Evolutionary conservation across 1,140 invertebrate genomes (phyloP), one percentile per base, ranked within the genome.

Genomic region (Sycobia sp.): DNA sequence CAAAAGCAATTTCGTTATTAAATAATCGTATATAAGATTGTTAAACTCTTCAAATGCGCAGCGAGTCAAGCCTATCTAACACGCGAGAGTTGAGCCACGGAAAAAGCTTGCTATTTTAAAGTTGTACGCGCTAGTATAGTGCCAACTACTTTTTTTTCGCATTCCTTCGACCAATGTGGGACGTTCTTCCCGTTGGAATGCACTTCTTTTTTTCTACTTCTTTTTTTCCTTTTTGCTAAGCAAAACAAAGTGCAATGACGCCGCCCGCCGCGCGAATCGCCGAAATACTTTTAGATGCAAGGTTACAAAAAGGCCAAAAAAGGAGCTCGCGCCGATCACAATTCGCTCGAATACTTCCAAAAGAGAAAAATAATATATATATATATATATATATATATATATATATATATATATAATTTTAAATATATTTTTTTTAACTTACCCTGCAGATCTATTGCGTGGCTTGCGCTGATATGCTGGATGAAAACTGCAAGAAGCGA

Each of bases 51-150:
- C n/a, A n/a, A n/a, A n/a, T n/a, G n/a, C n/a, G n/a, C n/a, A n/a
- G n/a, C n/a, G n/a, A n/a, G n/a, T n/a, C n/a, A n/a, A n/a, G n/a
- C n/a, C n/a, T n/a, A n/a, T n/a, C n/a, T n/a, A n/a, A n/a, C n/a
- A n/a, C n/a, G n/a, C n/a, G n/a, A n/a, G n/a, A 51, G 53, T 14
- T 29, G 20, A 13, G 29, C 0, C 10, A 41, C 32, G 44, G 29
- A 54, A 56, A 62, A 63, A 63, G 46, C 53, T 57, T 50, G 61
- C 62, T 57, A 64, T 64, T 64, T 64, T 64, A 64, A 64, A 64
- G n/a, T 50, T 46, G 43, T 63, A 41, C 32, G 32, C 14, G 32
- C n/a, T 22, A 23, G 55, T 38, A 20, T 38, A 55, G 49, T 55
- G 44, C 54, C 54, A 64, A 64, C 46, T 56, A 16, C 50, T 51